These are phyloP conservation scores for Heliconius ismenius DNA, from an alignment of 2,888 invertebrate genomes.

Conservation along the genomic window DNA sequence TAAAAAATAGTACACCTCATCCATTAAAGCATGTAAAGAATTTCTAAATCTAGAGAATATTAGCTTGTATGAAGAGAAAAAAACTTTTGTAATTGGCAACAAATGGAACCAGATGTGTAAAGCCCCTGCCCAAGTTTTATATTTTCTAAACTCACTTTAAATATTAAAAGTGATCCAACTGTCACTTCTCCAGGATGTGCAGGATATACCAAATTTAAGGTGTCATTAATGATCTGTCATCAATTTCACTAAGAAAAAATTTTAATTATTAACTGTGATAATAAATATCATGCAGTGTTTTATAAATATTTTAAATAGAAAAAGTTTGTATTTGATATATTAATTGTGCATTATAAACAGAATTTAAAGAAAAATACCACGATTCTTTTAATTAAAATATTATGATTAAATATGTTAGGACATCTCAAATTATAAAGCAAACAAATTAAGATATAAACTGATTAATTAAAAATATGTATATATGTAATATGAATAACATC, in stretches of 20 bases:
- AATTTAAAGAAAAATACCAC: conserved; percentile 12
- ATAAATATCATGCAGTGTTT: conserved; percentile 24
- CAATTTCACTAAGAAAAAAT: conserved; percentile 61
- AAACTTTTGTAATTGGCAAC: conserved; percentile 21
- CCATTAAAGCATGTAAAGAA: conserved; percentile 1
- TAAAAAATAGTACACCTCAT: conserved; percentile 2
- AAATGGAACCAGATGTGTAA: conserved; percentile 45
- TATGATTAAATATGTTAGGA: conserved; percentile 15
- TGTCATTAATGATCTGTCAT: conserved; percentile 57
- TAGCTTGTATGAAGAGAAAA: not conserved
- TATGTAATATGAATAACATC: conserved; percentile 47
- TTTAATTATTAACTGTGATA: conserved; percentile 44
- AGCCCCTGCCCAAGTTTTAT: conserved; percentile 48
- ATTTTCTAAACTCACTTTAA: conserved; percentile 56
- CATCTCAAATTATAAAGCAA: conserved; percentile 17
- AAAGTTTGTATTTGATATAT: not conserved
- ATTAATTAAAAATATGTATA: not conserved
- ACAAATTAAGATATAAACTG: not conserved
- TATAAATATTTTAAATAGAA: conserved; percentile 9
- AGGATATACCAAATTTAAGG: conserved; percentile 56
- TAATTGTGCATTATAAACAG: conserved; percentile 10
- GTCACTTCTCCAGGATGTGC: conserved; percentile 52
- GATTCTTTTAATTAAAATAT: conserved; percentile 9
- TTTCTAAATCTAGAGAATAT: conserved; percentile 2
- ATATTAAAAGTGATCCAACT: conserved; percentile 43